Evolutionary conservation across 2,888 invertebrate genomes (phyloP), one percentile per base, ranked within the genome.

Genomic region (Erebia aethiops): DNA sequence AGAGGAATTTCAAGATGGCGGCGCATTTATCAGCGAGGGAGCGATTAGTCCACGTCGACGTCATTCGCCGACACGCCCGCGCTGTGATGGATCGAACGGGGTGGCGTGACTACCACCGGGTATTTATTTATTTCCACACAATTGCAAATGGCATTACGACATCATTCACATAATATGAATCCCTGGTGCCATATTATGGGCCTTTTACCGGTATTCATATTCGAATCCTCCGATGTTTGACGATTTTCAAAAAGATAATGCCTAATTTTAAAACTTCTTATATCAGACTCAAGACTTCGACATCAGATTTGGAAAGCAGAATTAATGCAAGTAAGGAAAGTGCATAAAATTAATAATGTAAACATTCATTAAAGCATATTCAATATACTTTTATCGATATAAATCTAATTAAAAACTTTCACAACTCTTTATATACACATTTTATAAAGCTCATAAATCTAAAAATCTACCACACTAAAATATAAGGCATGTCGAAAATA

Each of bases 1-100:
- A 83, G 83, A 82, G 82, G 78, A 85, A 87, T 83, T 81, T 57
- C 86, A 89, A 89, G 77, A 89, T 89, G 89, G 89, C 89, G 86
- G 76, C 83, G 74, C 75, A 80, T 83, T 81, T 81, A 82, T 83
- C 80, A 79, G 85, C 84, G 84, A 85, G 88, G 87, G 84, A 82
- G 87, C 85, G 85, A 87, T 88, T 87, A 85, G 85, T 84, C 74
- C 77, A 78, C 80, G 83, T 84, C 76, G 77, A 77, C 80, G 82
- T 84, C 82, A 81, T 77, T 78, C 79, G 77, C 78, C 79, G 81
- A 86, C 88, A 86, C 88, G 87, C 88, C 87, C 82, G 85, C 81
- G 75, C 75, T 63, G 66, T 81, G 82, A 82, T 79, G 78, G 78
- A 81, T 81, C 77, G 78, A 71, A 72, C 72, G 64, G 82, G 81